Evolutionary conservation across 1,140 invertebrate species (phyloP).

Genomic region (Drosophila triauraria): DNA sequence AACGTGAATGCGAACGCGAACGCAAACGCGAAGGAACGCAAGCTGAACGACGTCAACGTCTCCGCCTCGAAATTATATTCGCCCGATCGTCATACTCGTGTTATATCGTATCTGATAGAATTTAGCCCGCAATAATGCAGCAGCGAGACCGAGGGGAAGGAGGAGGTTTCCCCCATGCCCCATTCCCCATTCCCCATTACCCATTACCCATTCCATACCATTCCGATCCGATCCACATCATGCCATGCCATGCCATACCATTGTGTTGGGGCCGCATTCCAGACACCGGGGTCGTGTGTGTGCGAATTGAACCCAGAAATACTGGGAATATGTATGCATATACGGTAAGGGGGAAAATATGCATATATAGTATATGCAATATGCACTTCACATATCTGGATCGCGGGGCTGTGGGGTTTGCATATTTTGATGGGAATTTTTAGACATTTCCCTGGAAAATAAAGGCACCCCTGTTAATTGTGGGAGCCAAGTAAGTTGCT

Average conservation of each 20-base stretch:
- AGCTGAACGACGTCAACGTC: constrained; percentile 68
- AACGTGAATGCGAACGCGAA: constrained; percentile 78
- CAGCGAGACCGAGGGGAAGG: constrained; percentile 18
- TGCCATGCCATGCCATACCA: constrained; percentile 42
- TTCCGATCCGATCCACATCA: constrained; percentile 38
- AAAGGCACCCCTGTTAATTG: constrained; percentile 24
- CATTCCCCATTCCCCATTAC: constrained; percentile 1
- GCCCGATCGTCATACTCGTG: constrained; percentile 36
- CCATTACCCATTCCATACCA: constrained; percentile 21
- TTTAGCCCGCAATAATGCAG: constrained; percentile 65
- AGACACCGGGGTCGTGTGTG: constrained; percentile 70
- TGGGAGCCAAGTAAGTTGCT: constrained; percentile 13
- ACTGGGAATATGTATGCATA: constrained; percentile 38
- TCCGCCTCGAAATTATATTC: constrained; percentile 45
- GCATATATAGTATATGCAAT: constrained; percentile 20
- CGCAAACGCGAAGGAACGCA: constrained; percentile 51
- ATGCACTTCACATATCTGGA: constrained; percentile 29
- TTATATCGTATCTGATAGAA: constrained; percentile 69
- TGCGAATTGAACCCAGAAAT: constrained; percentile 53
- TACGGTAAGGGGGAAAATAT: constrained; percentile 13
- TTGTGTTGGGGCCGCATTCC: constrained; percentile 73
- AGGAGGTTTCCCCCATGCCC: constrained; percentile 61
- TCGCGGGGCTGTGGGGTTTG: constrained; percentile 12
- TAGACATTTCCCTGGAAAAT: constrained; percentile 19
- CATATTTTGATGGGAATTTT: constrained; percentile 36